Evolutionary conservation across 2,113 vertebrate species (phyloP).

Genomic region (Periophthalmus modestus): DNA sequence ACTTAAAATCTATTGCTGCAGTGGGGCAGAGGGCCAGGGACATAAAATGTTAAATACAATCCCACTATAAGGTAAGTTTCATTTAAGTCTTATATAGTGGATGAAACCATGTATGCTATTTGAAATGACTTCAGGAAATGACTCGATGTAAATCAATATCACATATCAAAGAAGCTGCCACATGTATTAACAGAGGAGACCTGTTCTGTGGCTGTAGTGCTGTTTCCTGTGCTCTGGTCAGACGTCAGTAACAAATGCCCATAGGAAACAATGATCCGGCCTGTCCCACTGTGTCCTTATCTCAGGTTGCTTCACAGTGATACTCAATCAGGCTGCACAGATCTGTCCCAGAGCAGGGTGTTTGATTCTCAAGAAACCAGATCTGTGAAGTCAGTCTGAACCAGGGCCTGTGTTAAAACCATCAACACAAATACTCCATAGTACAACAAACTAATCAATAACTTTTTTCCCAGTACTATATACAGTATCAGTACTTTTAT

Average conservation of each 20-base stretch:
- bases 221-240: conserved; percentile 11
- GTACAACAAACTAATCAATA: conserved; percentile 17
- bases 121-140: background rate
- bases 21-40: background rate
- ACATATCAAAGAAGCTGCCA: background rate
- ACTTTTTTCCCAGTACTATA: background rate
- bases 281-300: conserved; percentile 35
- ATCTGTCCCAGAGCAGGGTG: conserved; percentile 56
- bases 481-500: background rate
- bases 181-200: background rate
- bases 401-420: conserved; percentile 47
- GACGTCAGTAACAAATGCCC: background rate
- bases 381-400: conserved; percentile 52
- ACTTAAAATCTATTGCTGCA: background rate
- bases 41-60: background rate
- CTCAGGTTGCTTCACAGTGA: conserved; percentile 68
- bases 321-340: conserved; percentile 52
- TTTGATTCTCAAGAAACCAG: conserved; percentile 67
- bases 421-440: conserved; percentile 11
- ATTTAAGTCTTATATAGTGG: background rate
- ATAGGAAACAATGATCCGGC: conserved; percentile 53
- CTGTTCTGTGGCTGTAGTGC: background rate
- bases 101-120: background rate
- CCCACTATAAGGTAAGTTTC: background rate
- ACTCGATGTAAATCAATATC: background rate